Evolutionary conservation across 2,797 vertebrate species (phyloP).

Genomic region (Eulemur coronatus): DNA sequence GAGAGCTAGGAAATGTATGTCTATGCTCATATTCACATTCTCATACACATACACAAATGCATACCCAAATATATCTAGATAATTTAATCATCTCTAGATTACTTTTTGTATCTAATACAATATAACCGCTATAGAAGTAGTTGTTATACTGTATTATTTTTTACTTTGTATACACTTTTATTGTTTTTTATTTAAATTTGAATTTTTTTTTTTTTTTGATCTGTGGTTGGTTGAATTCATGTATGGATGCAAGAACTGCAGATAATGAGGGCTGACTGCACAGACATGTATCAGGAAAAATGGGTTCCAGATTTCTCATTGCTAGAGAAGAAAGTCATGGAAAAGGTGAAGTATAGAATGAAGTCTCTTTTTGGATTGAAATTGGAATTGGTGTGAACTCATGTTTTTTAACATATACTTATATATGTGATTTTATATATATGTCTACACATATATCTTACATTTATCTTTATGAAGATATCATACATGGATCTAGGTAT

Average conservation of each 20-base stretch:
- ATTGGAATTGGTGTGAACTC: not conserved
- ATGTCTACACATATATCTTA: not conserved
- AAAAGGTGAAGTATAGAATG: not conserved
- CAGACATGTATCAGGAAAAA: not conserved
- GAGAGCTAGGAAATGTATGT: no score
- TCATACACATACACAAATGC: no score
- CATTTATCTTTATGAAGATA: not conserved
- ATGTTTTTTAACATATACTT: not conserved
- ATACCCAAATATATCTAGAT: no score
- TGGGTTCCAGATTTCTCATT: not conserved
- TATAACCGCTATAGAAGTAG: not conserved
- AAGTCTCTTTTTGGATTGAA: not conserved
- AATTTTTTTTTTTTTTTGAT: not conserved
- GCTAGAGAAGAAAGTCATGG: not conserved
- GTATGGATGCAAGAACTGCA: no score
- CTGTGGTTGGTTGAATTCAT: not conserved
- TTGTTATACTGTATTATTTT: not conserved
- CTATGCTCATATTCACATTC: no score
- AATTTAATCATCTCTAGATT: not conserved
- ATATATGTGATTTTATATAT: not conserved
- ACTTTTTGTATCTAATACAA: not conserved
- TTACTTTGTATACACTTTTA: not conserved
- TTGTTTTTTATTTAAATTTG: not conserved
- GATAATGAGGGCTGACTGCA: not conserved
- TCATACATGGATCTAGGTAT: not conserved